phyloP scores from a whole-genome alignment of 2,888 invertebrate species.

The Rhyacophila evoluta region DNA sequence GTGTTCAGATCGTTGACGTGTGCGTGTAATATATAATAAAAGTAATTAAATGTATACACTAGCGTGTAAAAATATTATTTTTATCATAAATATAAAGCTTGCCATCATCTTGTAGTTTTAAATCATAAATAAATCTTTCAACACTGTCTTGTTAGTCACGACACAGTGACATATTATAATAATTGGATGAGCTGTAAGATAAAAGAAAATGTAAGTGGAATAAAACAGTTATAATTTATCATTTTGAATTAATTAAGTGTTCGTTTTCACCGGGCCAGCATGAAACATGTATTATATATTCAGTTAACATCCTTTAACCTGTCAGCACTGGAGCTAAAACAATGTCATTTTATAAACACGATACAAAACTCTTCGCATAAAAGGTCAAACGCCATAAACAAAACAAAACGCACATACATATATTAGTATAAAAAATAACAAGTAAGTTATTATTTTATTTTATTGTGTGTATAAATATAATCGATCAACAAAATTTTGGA shows the following conservation, averaged over 20 bases:
- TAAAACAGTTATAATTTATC: not conserved
- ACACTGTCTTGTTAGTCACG: not conserved
- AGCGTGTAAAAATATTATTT: no score
- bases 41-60: no score
- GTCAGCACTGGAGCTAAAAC: conserved; percentile 1
- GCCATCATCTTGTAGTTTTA: no score
- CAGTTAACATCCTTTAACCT: conserved; percentile 5
- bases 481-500: no score
- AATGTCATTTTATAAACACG: not conserved
- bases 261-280: conserved; percentile 8
- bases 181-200: not conserved
- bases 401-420: no score
- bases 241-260: conserved; percentile 22
- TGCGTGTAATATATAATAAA: no score
- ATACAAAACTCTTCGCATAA: not conserved
- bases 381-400: not conserved
- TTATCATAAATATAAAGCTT: no score
- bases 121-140: no score
- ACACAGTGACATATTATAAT: not conserved
- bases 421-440: no score
- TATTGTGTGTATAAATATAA: no score
- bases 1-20: no score
- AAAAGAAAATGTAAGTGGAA: not conserved
- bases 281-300: conserved; percentile 7
- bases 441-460: no score